Evolutionary conservation across 2,888 invertebrate species (phyloP).

Genomic region (Arctia plantaginis): DNA sequence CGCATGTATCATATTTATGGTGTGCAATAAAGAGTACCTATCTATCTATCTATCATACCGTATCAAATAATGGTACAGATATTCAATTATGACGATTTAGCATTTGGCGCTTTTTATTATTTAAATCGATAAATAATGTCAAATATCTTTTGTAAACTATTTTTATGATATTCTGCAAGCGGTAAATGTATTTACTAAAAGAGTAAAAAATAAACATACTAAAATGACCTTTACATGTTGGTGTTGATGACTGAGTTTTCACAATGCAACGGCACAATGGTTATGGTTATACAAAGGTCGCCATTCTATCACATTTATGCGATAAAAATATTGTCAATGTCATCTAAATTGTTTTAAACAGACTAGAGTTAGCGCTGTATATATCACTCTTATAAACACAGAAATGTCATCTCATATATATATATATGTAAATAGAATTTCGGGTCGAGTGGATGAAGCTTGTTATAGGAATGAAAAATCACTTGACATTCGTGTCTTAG

Average conservation of each 20-base stretch:
- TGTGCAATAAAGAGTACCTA: too few relatives aligned
- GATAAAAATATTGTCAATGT: background rate
- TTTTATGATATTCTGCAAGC: background rate
- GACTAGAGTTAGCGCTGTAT: background rate
- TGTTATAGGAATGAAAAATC: background rate
- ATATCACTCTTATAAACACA: too few relatives aligned
- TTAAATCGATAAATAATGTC: background rate
- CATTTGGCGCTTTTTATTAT: background rate
- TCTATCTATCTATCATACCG: too few relatives aligned
- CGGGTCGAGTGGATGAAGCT: background rate
- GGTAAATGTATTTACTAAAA: background rate
- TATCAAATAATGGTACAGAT: background rate
- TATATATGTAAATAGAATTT: background rate
- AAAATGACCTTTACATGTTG: background rate
- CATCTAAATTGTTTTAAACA: background rate
- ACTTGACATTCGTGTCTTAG: background rate
- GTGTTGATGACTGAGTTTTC: background rate
- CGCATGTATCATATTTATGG: too few relatives aligned
- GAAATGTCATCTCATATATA: too few relatives aligned
- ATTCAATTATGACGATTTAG: too few relatives aligned
- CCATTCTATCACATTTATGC: background rate
- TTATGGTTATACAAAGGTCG: background rate
- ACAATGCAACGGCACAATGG: background rate
- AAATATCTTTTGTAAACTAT: background rate
- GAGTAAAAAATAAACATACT: too few relatives aligned